Evolutionary conservation across 23 tunicate genomes (phyloP), one percentile per base, ranked within the genome.

Genomic region (Styela plicata): DNA sequence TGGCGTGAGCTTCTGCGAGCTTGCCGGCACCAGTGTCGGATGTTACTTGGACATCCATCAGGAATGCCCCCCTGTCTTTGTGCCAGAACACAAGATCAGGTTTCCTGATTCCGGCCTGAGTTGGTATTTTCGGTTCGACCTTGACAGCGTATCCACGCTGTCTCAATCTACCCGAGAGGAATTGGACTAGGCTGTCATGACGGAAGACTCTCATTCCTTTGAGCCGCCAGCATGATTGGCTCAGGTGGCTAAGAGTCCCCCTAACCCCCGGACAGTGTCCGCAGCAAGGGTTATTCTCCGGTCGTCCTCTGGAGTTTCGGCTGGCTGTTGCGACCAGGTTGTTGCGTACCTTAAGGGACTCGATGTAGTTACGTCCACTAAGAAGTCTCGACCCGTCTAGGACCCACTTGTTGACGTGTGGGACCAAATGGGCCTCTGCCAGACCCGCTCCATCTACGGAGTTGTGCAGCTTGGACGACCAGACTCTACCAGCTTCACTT

Each of bases 361-460:
- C 64, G 21, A 61, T 21, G 21, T 19, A 61, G 64, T 61, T n/a
- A n/a, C n/a, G n/a, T n/a, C n/a, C n/a, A n/a, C n/a, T n/a, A n/a
- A n/a, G n/a, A n/a, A n/a, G n/a, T 21, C 64, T 21, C 64, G 64
- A 61, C 21, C 64, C 64, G 21, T 61, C 64, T 19, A 21, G 21
- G 64, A 61, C 64, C 64, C 64, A 61, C 20, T 61, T 61, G 64
- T 61, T 61, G 64, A 19, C 64, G 21, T 61, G 21, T 61, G 64
- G 64, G 64, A 61, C 64, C 64, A 19, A 19, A 61, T 61, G 19
- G 73, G 73, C 24, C 24, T 21, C 73, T 68, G 31, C 31, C 24
- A 31, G 31, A 23, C 16, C 73, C 20, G 64, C 64, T 61, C n/a
- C n/a, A n/a, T n/a, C n/a, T n/a, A n/a, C n/a, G n/a, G n/a, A n/a